Conservation (phyloP, 2,888 invertebrate genomes). For the Gymnocheta viridis region DNA sequence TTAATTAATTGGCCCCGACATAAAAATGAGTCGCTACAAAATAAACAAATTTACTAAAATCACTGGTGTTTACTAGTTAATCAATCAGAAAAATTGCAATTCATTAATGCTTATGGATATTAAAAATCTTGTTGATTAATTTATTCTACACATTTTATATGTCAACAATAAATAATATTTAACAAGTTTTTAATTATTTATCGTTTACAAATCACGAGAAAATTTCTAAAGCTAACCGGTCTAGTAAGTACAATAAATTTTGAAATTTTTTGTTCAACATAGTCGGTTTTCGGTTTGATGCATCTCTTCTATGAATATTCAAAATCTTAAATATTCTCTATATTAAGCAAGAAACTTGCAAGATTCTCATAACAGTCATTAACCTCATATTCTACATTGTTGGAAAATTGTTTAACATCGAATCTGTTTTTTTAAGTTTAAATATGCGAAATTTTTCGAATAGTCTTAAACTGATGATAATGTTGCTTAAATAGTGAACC, state of each 20-base stretch:
- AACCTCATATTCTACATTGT: too few species aligned
- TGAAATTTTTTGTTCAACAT: too few species aligned
- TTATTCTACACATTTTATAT: not conserved
- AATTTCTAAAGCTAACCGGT: not conserved
- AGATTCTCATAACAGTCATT: too few species aligned
- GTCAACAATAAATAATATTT: not conserved
- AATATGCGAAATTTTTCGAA: too few species aligned
- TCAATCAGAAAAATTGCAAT: not conserved
- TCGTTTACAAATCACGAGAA: not conserved
- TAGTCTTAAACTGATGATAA: too few species aligned
- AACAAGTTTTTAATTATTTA: not conserved
- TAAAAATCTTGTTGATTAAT: not conserved
- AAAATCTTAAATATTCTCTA: too few species aligned
- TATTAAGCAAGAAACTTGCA: too few species aligned
- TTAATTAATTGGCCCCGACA: not conserved
- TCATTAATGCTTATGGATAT: not conserved
- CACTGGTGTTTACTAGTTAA: not conserved
- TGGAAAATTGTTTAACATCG: too few species aligned
- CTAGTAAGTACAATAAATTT: not conserved
- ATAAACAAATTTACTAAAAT: not conserved
- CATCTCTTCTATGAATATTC: too few species aligned
- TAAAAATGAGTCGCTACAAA: not conserved
- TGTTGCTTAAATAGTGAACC: too few species aligned
- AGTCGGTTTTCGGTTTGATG: too few species aligned
- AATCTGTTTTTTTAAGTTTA: too few species aligned